Percentiles rank a stretch among this genome's conserved stretches.
Conservation (phyloP, 2,113 vertebrate species). For the Glaucidium brasilianum region DNA sequence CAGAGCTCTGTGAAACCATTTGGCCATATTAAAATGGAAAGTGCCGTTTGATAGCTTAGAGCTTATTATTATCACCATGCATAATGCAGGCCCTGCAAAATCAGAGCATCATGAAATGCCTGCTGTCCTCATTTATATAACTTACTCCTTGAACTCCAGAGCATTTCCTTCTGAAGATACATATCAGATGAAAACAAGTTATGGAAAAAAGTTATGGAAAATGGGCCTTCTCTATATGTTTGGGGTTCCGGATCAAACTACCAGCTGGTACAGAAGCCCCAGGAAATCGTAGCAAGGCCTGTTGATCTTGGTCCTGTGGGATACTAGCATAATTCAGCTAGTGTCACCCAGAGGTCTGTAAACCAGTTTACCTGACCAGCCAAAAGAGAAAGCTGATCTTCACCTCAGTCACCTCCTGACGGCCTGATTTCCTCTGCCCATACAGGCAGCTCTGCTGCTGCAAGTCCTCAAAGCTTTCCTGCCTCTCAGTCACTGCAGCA, state of each 20-base stretch:
- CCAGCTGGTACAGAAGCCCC: not conserved
- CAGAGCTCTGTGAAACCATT: not conserved
- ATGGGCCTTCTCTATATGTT: not conserved
- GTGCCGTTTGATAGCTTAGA: not conserved
- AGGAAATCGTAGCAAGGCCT: not conserved
- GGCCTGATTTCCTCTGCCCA: not conserved
- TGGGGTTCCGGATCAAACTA: not conserved
- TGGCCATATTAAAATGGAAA: slow-evolving; percentile 4
- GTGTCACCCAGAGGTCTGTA: not conserved
- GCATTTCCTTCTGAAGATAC: not conserved
- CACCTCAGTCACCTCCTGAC: not conserved
- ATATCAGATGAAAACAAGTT: not conserved
- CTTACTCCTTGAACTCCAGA: not conserved
- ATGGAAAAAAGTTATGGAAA: not conserved
- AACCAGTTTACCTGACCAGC: not conserved
- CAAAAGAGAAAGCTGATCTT: not conserved
- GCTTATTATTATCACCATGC: not conserved
- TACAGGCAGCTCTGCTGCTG: not conserved
- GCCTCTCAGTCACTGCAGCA: not conserved
- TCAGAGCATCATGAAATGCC: not conserved
- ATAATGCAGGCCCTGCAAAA: not conserved
- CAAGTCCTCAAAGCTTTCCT: not conserved
- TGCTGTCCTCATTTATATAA: not conserved
- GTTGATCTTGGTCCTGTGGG: not conserved
- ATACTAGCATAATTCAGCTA: not conserved